Evolutionary conservation across 2,797 vertebrate species (phyloP).

Genomic region (Lepilemur ruficaudatus): DNA sequence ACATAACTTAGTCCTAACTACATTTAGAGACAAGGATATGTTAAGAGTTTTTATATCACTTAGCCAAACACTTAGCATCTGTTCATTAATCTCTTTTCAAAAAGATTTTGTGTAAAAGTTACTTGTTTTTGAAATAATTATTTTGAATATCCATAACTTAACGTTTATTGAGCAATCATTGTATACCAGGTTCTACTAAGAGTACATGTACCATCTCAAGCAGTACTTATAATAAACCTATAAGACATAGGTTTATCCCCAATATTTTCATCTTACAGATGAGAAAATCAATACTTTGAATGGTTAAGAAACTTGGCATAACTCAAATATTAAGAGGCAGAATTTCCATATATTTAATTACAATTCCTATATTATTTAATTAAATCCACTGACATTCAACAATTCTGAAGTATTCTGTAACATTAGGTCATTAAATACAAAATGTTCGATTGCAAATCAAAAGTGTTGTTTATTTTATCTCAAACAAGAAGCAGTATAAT

Average conservation of each 20-base stretch:
- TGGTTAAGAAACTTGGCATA: neutral
- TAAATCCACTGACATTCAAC: slow-evolving; percentile 8
- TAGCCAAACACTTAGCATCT: neutral
- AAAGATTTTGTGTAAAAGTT: neutral
- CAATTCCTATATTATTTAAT: neutral
- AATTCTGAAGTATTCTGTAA: neutral
- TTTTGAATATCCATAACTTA: slow-evolving; percentile 38
- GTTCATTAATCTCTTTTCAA: neutral
- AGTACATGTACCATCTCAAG: neutral
- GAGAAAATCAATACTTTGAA: neutral
- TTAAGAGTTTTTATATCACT: neutral
- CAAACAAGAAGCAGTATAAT: no score
- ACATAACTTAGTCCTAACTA: neutral
- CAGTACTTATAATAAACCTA: neutral
- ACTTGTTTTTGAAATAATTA: slow-evolving; percentile 36
- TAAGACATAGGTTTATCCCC: neutral
- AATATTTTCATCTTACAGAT: slow-evolving; percentile 43
- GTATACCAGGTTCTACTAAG: neutral
- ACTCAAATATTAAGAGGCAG: slow-evolving; percentile 37
- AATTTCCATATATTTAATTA: slow-evolving; percentile 17
- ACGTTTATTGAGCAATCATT: neutral
- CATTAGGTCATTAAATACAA: neutral
- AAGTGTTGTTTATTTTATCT: no score
- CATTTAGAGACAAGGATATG: neutral
- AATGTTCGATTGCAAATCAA: no score